A percentile compares a stretch with the other conserved stretches of the same genome.
phyloP scores from a whole-genome alignment of 2,888 invertebrate species.

The Mesopsocus fuscifrons region DNA sequence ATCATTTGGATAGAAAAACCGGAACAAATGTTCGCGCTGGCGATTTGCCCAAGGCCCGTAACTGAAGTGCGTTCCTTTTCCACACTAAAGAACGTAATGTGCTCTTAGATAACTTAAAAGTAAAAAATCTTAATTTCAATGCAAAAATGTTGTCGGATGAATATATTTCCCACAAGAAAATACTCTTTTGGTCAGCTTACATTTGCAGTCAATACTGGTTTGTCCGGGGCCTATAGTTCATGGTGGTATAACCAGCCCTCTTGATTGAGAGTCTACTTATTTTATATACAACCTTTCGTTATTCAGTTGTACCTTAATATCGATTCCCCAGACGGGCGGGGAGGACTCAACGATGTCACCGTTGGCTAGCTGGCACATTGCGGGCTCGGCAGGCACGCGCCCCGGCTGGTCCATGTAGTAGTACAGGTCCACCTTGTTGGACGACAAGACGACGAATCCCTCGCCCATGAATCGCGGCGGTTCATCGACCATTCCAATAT shows the following conservation, averaged over 20 bases:
- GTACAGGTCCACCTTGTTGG: constrained; percentile 84
- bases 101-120: neutral
- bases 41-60: constrained; percentile 99
- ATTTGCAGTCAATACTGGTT: too few species aligned
- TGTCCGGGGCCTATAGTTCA: too few species aligned
- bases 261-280: too few species aligned
- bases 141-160: too few species aligned
- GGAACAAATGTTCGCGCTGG: constrained; percentile 85
- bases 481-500: constrained; percentile 80
- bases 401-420: constrained; percentile 96
- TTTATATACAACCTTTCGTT: too few species aligned
- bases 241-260: too few species aligned
- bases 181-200: too few species aligned
- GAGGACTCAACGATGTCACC: constrained; percentile 86
- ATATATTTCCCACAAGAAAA: too few species aligned
- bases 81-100: constrained; percentile 33
- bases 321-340: constrained; percentile 89
- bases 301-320: constrained; percentile 76
- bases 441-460: constrained; percentile 92
- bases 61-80: constrained; percentile 89
- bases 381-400: constrained; percentile 78
- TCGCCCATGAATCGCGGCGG: constrained; percentile 97
- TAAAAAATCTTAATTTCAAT: constrained; percentile 6
- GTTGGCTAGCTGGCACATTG: constrained; percentile 72
- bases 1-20: constrained; percentile 87